Evolutionary conservation across 2,797 vertebrate species (phyloP).

Genomic region (Crenichthys baileyi): DNA sequence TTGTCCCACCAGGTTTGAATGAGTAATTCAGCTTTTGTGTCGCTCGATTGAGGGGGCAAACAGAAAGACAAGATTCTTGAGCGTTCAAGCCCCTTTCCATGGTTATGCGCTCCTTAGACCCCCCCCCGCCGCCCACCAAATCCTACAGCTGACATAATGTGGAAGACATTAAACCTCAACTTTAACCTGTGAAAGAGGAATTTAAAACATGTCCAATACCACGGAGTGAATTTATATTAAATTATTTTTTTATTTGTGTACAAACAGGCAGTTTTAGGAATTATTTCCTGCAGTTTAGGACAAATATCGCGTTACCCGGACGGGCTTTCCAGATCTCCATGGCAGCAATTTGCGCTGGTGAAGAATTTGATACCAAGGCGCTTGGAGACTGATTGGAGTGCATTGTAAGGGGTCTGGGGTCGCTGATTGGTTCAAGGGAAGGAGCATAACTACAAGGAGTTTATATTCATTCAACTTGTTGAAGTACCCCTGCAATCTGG

Average conservation of each 20-base stretch:
- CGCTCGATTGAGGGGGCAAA: conserved; percentile 99
- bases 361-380: conserved; percentile 97
- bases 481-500: conserved; percentile 85
- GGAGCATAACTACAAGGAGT: conserved; percentile 92
- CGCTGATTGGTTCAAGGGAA: conserved; percentile 98
- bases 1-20: conserved; percentile 98
- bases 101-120: conserved; percentile 95
- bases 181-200: conserved; percentile 68
- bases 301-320: conserved; percentile 90
- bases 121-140: conserved; percentile 77
- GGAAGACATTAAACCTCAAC: conserved; percentile 75
- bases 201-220: conserved; percentile 68
- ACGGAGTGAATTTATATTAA: neutral
- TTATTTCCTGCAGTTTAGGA: conserved; percentile 67
- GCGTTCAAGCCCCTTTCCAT: conserved; percentile 98
- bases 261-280: conserved; percentile 9
- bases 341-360: conserved; percentile 95
- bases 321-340: conserved; percentile 93
- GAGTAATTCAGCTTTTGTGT: conserved; percentile 99
- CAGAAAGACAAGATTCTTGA: conserved; percentile 99
- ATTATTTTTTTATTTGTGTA: neutral
- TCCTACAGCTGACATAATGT: conserved; percentile 89
- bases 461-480: conserved; percentile 98
- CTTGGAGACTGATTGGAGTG: conserved; percentile 96
- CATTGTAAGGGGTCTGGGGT: conserved; percentile 96